Conservation (phyloP, 2,888 invertebrate genomes). For the Atrina japonica region DNA sequence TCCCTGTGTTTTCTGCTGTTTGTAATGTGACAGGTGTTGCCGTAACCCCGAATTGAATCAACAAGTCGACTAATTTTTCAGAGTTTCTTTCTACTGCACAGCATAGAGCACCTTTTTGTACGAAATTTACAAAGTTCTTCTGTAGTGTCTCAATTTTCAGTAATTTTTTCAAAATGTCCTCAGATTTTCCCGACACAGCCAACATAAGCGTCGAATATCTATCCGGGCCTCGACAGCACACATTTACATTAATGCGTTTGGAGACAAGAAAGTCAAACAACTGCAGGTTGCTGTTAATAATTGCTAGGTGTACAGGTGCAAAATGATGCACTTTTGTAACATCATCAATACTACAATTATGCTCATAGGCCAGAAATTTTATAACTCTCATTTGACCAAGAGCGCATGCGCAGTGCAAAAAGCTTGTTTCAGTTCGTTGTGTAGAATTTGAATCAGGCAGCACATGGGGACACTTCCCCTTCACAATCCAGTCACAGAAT, state of each 20-base stretch:
- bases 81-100: constrained; percentile 36
- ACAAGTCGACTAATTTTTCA: constrained; percentile 24
- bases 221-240: constrained; percentile 30
- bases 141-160: constrained; percentile 14
- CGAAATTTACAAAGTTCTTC: constrained; percentile 30
- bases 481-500: constrained; percentile 26
- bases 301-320: constrained; percentile 36
- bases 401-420: constrained; percentile 28
- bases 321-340: constrained; percentile 21
- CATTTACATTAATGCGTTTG: constrained; percentile 31
- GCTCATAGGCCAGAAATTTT: constrained; percentile 30
- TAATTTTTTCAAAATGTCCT: constrained; percentile 32
- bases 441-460: neutral
- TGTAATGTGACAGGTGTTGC: constrained; percentile 35
- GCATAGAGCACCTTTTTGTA: constrained; percentile 38
- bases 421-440: constrained; percentile 14
- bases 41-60: constrained; percentile 30
- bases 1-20: constrained; percentile 24
- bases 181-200: constrained; percentile 29
- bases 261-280: constrained; percentile 34
- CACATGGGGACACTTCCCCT: constrained; percentile 36
- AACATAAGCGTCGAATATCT: constrained; percentile 39
- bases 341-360: constrained; percentile 12
- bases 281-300: constrained; percentile 30
- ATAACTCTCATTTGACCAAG: constrained; percentile 33